phyloP scores from a whole-genome alignment of 1,140 invertebrate species.

The Arctopsyche grandis region DNA sequence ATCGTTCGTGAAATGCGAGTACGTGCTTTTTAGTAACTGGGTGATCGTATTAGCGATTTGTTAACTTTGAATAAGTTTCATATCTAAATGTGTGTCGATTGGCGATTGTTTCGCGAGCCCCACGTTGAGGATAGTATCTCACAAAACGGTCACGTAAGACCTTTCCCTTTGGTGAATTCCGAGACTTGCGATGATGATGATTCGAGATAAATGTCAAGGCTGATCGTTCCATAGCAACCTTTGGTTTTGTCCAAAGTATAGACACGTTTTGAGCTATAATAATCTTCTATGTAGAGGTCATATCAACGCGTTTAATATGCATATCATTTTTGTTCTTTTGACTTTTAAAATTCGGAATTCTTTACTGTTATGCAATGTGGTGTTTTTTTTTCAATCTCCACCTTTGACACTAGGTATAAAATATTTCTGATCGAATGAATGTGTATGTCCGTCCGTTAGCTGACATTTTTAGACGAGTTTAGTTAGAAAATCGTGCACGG shows the following conservation, averaged over 20 bases:
- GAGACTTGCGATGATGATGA: conserved; percentile 1
- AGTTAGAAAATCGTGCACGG: conserved; percentile 5
- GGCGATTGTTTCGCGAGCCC: background rate
- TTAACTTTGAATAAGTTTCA: background rate
- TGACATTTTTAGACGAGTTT: background rate
- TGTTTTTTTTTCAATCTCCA: no score
- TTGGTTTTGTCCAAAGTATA: background rate
- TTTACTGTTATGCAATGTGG: no score
- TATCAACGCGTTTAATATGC: no score
- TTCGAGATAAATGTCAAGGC: conserved; percentile 43
- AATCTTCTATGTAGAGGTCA: no score
- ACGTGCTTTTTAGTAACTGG: no score
- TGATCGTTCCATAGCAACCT: conserved; percentile 19
- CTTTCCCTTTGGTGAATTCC: conserved; percentile 40
- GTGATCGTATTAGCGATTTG: background rate
- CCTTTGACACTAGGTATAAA: no score
- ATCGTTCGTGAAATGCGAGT: no score
- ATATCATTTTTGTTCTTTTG: conserved; percentile 18
- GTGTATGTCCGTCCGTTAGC: no score
- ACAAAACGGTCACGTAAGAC: conserved; percentile 3
- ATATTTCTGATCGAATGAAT: no score
- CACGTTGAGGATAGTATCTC: background rate
- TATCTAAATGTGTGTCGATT: background rate
- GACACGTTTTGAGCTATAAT: background rate
- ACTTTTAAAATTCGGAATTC: background rate